Conservation (phyloP, 2,797 vertebrate species). For the Platyrinchus mystaceus region DNA sequence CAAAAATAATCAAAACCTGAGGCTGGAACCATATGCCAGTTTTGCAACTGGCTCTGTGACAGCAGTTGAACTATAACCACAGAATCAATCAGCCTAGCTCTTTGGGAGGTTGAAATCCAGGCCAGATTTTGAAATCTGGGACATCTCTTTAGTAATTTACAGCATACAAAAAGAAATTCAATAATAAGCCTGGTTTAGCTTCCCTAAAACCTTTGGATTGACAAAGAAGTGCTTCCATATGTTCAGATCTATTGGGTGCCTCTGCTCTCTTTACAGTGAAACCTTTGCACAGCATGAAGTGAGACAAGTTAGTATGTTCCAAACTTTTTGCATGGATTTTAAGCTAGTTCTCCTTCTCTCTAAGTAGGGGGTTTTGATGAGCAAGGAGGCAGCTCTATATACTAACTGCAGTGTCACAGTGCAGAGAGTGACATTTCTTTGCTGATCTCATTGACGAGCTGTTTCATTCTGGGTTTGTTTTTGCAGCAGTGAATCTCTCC, state of each 20-base stretch:
- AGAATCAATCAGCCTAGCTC: slow-evolving; percentile 39
- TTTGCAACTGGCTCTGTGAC: slow-evolving; percentile 54
- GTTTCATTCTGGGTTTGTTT: neutral
- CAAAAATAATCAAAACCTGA: slow-evolving; percentile 53
- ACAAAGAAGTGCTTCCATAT: slow-evolving; percentile 31
- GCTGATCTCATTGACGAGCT: neutral
- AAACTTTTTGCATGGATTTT: neutral
- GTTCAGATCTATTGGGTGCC: neutral
- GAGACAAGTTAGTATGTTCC: neutral
- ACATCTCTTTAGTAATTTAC: slow-evolving; percentile 38
- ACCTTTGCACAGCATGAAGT: neutral
- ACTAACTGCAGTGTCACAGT: fast-evolving
- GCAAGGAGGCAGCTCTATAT: neutral
- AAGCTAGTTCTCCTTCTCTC: neutral
- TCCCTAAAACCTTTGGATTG: neutral
- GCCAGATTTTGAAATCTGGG: slow-evolving; percentile 53
- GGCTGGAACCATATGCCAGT: slow-evolving; percentile 33
- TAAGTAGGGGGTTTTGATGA: neutral
- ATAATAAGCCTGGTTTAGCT: slow-evolving; percentile 32
- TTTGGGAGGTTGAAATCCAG: slow-evolving; percentile 57
- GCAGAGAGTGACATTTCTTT: neutral
- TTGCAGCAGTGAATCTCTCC: neutral
- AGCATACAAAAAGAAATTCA: slow-evolving; percentile 30
- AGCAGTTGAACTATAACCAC: slow-evolving; percentile 53
- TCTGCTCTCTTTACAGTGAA: neutral